phyloP scores from a whole-genome alignment of 2,113 vertebrate species.

The Puma concolor region DNA sequence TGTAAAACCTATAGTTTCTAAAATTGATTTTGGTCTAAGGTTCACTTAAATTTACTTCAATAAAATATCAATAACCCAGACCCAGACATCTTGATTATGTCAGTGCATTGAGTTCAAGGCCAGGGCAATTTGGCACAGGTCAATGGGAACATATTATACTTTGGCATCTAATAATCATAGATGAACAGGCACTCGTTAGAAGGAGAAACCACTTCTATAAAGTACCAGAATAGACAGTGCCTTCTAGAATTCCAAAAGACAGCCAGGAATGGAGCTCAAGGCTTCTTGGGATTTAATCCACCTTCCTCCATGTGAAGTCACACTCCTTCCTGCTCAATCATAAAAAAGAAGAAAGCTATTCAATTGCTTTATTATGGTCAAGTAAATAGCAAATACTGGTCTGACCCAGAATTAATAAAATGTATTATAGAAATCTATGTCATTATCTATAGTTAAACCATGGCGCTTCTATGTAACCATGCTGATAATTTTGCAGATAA shows the following conservation, averaged over 20 bases:
- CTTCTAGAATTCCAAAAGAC: constrained; percentile 8
- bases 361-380: neutral
- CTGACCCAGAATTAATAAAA: neutral
- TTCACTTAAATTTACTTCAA: neutral
- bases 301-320: neutral
- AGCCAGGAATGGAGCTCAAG: neutral
- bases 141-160: neutral
- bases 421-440: neutral
- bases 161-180: neutral
- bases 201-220: neutral
- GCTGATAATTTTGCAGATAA: neutral
- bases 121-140: constrained; percentile 32
- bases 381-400: neutral
- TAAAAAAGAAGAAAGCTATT: neutral
- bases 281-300: constrained; percentile 43
- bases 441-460: neutral
- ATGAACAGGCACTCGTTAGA: neutral
- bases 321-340: neutral
- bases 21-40: neutral
- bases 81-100: neutral
- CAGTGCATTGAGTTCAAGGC: neutral
- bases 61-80: neutral
- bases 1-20: neutral
- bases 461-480: neutral
- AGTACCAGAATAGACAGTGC: neutral